A percentile compares a stretch with the other conserved stretches of the same genome.
phyloP scores from a whole-genome alignment of 2,797 vertebrate genomes.

The Enteromius anoplus region DNA sequence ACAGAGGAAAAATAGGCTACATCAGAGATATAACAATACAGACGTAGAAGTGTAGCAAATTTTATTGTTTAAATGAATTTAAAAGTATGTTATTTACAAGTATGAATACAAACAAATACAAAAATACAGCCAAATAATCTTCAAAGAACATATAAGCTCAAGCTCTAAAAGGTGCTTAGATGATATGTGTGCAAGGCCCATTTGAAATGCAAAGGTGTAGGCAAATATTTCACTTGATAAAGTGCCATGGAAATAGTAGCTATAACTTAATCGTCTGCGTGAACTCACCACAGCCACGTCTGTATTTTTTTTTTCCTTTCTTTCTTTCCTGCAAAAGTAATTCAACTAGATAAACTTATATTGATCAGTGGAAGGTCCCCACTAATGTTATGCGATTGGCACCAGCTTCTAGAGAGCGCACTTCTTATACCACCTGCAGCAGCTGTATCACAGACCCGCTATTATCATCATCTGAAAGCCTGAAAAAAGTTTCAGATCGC shows the following conservation, averaged over 20 bases:
- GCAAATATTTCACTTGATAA: conserved; percentile 51
- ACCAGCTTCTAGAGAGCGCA: not conserved
- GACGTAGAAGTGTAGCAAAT: not conserved
- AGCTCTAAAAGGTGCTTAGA: not conserved
- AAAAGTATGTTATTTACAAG: too few species aligned
- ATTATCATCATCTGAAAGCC: conserved; percentile 18
- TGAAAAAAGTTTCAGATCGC: conserved; percentile 23
- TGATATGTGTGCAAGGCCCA: not conserved
- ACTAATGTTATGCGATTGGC: not conserved
- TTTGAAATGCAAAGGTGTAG: conserved; percentile 49
- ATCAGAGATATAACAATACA: not conserved
- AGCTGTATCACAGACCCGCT: not conserved
- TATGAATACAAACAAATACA: not conserved
- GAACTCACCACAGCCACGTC: not conserved
- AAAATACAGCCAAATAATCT: not conserved
- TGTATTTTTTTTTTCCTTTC: not conserved
- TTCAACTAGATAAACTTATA: not conserved
- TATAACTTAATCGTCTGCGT: not conserved
- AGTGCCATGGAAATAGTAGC: conserved; percentile 1
- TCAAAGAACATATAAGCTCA: not conserved
- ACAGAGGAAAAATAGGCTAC: too few species aligned
- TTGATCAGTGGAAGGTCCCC: not conserved
- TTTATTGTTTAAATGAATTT: too few species aligned
- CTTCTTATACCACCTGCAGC: not conserved
- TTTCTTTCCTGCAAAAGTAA: not conserved